phyloP scores from a whole-genome alignment of 2,888 invertebrate species.

The Torymus tubicola region DNA sequence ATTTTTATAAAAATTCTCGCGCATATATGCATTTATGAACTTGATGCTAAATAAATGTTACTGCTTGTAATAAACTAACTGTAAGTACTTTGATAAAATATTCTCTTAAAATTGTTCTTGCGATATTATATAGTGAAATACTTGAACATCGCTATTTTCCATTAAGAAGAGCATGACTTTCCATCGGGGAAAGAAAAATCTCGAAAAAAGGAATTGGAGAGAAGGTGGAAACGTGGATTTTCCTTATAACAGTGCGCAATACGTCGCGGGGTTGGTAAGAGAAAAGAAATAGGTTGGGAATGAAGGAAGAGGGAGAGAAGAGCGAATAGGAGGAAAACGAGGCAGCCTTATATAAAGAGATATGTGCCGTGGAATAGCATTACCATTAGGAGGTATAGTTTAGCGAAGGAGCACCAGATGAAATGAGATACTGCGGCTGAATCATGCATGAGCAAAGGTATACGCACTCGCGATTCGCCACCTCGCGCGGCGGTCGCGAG shows the following conservation, averaged over 20 bases:
- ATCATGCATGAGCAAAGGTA: slow-evolving; percentile 74
- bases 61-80: too few relatives aligned
- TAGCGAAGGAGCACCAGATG: slow-evolving; percentile 73
- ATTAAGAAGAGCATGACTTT: too few relatives aligned
- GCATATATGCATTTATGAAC: too few relatives aligned
- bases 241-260: slow-evolving; percentile 41
- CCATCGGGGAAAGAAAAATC: background rate
- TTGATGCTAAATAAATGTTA: too few relatives aligned
- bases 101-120: too few relatives aligned
- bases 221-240: slow-evolving; percentile 6
- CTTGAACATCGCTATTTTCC: too few relatives aligned
- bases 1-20: too few relatives aligned
- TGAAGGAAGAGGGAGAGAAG: background rate
- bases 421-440: slow-evolving; percentile 76
- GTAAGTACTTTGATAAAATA: too few relatives aligned
- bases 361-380: slow-evolving; percentile 75
- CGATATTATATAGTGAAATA: too few relatives aligned
- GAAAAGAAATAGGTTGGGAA: slow-evolving; percentile 14
- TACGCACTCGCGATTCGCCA: slow-evolving; percentile 71
- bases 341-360: slow-evolving; percentile 75
- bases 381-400: slow-evolving; percentile 77
- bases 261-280: slow-evolving; percentile 2
- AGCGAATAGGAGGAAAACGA: slow-evolving; percentile 32
- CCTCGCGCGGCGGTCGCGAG: slow-evolving; percentile 55
- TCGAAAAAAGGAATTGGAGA: slow-evolving; percentile 1